A percentile compares a stretch with the other conserved stretches of the same genome.
Conservation (phyloP, 2,797 vertebrate species). For the Cuculus canorus region DNA sequence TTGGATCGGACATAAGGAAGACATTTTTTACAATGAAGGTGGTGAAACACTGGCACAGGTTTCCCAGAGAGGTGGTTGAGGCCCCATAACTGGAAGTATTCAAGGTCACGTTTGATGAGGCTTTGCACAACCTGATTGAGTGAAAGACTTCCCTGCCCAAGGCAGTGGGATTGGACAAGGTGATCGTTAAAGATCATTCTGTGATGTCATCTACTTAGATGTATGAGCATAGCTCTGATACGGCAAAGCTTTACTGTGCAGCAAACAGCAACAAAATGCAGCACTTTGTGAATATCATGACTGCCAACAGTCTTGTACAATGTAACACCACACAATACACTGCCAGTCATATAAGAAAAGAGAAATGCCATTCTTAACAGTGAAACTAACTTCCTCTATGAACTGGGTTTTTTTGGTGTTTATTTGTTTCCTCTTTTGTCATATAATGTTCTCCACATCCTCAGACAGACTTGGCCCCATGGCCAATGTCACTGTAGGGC, state of each 20-base stretch:
- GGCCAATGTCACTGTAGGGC: not conserved
- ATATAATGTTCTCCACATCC: not conserved
- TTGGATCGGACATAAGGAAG: not conserved
- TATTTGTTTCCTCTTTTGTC: not conserved
- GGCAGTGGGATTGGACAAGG: accelerated
- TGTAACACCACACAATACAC: not conserved
- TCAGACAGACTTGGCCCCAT: not conserved
- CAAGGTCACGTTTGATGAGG: not conserved
- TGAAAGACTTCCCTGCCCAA: not conserved
- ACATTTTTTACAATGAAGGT: not conserved
- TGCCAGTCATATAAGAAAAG: not conserved
- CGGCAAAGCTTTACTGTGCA: not conserved
- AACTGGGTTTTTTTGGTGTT: not conserved
- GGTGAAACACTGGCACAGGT: not conserved
- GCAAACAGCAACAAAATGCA: not conserved
- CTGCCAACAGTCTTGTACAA: not conserved
- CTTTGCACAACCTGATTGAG: not conserved
- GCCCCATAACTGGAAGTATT: not conserved
- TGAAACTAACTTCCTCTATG: not conserved
- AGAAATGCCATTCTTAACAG: not conserved
- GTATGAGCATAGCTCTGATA: not conserved
- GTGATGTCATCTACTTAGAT: not conserved
- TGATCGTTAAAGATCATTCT: not conserved
- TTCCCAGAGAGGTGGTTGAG: not conserved
- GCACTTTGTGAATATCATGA: accelerated